These are phyloP conservation scores for Sciurus carolinensis DNA, from an alignment of 2,797 vertebrate species.

Conservation along the genomic window DNA sequence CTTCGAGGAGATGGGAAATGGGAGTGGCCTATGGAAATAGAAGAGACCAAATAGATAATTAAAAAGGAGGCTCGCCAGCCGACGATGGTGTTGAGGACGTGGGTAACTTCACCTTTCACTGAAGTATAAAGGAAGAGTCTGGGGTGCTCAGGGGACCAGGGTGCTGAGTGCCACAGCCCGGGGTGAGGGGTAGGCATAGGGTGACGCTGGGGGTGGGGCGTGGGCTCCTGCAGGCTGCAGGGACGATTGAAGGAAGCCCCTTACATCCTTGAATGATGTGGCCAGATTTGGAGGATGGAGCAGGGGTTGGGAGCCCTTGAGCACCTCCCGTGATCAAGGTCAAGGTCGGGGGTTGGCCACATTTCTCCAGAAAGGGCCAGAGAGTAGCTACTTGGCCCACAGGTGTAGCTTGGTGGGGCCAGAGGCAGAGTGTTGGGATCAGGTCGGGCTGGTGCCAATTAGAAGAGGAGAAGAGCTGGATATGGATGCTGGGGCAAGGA, in stretches of 20 bases:
- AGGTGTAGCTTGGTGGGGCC: background rate
- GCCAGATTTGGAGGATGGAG: background rate
- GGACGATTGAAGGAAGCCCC: background rate
- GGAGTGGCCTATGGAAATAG: no score
- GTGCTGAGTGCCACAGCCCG: rapidly evolving
- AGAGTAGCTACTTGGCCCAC: background rate
- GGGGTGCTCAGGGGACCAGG: no score
- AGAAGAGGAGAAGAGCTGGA: background rate
- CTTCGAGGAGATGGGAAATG: background rate
- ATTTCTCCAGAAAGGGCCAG: background rate
- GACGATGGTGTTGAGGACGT: rapidly evolving
- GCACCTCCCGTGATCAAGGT: background rate
- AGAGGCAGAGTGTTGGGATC: no score
- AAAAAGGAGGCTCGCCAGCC: background rate
- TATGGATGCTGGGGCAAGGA: background rate
- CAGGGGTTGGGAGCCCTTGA: no score
- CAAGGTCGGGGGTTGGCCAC: background rate
- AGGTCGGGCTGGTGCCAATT: background rate
- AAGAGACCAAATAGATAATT: background rate
- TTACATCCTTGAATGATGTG: background rate
- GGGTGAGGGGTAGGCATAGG: no score
- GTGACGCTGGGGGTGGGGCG: background rate
- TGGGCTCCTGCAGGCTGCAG: no score
- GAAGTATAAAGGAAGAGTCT: background rate
- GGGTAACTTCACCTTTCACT: background rate